phyloP scores from a whole-genome alignment of 2,113 vertebrate species.

The Rousettus leschenaultii region DNA sequence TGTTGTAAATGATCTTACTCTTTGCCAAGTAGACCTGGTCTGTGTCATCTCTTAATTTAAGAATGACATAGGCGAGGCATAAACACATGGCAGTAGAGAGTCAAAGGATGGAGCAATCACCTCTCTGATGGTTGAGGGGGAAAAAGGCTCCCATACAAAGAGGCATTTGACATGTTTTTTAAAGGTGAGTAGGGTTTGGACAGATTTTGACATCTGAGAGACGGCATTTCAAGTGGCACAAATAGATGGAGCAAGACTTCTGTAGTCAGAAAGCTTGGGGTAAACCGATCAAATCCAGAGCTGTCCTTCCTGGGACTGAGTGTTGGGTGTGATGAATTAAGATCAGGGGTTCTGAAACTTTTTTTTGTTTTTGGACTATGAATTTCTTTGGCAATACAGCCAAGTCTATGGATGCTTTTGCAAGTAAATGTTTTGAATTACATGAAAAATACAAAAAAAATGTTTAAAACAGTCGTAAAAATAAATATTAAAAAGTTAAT shows the following conservation, averaged over 20 bases:
- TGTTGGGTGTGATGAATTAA: neutral
- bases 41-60: neutral
- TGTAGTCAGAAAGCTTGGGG: neutral
- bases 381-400: neutral
- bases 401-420: neutral
- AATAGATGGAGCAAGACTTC: neutral
- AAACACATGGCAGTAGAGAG: neutral
- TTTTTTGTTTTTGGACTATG: neutral
- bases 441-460: neutral
- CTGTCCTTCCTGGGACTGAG: neutral
- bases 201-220: neutral
- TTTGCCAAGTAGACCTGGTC: neutral
- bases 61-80: neutral
- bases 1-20: neutral
- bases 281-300: neutral
- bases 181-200: neutral
- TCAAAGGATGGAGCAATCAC: neutral
- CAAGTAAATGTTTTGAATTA: neutral
- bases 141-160: neutral
- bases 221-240: neutral
- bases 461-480: neutral
- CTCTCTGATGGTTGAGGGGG: neutral
- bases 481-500: neutral
- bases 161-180: neutral
- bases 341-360: neutral